Percentiles rank a stretch among this genome's conserved stretches.
Conservation (phyloP, 2,113 vertebrate genomes). For the Engraulis encrasicolus region DNA sequence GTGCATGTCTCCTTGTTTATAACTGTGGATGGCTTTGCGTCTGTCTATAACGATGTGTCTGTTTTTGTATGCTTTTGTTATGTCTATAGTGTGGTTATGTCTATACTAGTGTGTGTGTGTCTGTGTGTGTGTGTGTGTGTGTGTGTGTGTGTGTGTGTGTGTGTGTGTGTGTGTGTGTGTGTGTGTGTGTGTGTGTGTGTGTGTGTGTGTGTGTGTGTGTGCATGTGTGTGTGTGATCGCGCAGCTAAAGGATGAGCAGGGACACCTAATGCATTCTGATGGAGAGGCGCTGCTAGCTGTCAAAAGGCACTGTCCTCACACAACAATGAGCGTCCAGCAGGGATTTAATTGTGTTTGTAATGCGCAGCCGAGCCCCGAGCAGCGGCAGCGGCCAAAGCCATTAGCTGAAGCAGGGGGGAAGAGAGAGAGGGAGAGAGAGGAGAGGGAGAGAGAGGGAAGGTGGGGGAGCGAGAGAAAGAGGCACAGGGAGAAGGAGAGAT, state of each 20-base stretch:
- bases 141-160: background rate
- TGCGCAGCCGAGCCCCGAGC: constrained; percentile 86
- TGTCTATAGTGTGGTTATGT: too few relatives aligned
- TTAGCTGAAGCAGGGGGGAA: constrained; percentile 73
- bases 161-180: background rate
- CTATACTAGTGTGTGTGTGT: background rate
- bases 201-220: background rate
- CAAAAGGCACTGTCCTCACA: constrained; percentile 81
- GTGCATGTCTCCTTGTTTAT: too few relatives aligned
- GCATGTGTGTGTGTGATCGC: background rate
- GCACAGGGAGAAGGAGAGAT: too few relatives aligned
- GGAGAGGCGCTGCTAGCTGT: constrained; percentile 82
- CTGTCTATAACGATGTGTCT: too few relatives aligned
- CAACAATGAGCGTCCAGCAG: constrained; percentile 89
- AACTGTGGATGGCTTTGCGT: background rate
- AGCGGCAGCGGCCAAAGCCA: constrained; percentile 89
- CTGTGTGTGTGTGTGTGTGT: background rate
- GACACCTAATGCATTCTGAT: constrained; percentile 74
- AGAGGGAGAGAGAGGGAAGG: too few relatives aligned
- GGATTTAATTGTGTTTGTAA: constrained; percentile 98
- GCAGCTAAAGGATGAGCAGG: too few relatives aligned
- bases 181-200: constrained; percentile 8
- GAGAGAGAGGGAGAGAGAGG: too few relatives aligned
- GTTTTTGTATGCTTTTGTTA: too few relatives aligned
- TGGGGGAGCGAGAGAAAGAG: too few relatives aligned